Base-by-base conservation (phyloP, 2,888 invertebrate species). In the Prosopocoilus inquinatus region DNA sequence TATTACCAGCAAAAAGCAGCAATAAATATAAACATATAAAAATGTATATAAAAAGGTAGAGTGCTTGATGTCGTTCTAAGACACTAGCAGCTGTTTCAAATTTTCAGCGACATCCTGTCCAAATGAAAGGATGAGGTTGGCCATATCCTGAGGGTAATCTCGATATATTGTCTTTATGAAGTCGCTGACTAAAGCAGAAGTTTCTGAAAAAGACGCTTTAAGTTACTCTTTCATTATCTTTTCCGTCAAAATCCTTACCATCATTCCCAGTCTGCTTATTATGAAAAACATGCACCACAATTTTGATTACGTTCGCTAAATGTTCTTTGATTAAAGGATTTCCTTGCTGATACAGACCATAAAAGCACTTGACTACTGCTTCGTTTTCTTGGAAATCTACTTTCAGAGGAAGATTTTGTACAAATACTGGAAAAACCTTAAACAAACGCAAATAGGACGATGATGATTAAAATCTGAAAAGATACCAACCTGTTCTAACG, bases 321-420 rank as follows among this genome's bases (percentile, higher is more conserved):
- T 83, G 78, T 9, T 79, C 71, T 35, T 79, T 71, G 36, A 88
- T 72, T 54, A 82, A 70, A 16, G 81, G 78, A 67, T 84, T 82
- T 2, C 85, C 84, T 60, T 82, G 80, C 64, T 82, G 79, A 66
- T 87, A 89, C 9, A 91, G 78, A 9, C 80, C 75, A 48, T 80
- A 77, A 60, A 91, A 80, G 66, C 87, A 85, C 62, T 82, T 83
- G 59, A 86, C 84, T 8, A 91, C 82, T 5, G 88, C 83, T 49
- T 82, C 80, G 67, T 89, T 88, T 72, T 91, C 91, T 63, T 86
- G 85, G 63, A 83, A 83, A 72, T 91, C 91, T 71, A 87, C 85
- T 57, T 85, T 82, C 47, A 91, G 73, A 1, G 91, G 91, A 53
- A 91, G 75, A 72, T 86, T 83, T 65, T 83, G 81, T 2, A 91